Evolutionary conservation across 1,140 invertebrate genomes (phyloP), one percentile per base, ranked within the genome.

Genomic region (Hycleus cichorii): DNA sequence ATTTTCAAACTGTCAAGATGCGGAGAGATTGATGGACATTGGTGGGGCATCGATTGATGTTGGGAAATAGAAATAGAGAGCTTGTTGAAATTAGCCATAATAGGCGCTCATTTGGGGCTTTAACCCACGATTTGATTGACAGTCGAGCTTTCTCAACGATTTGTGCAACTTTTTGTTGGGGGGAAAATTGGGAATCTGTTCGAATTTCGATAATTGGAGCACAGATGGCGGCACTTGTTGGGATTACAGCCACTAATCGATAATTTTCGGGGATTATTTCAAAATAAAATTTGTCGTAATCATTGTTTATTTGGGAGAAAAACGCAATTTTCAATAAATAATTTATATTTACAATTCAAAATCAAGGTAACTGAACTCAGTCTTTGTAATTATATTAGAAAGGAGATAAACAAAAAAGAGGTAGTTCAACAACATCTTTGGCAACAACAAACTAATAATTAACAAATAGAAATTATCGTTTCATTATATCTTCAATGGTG

Each of bases 401-500:
- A 32, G 32, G 32, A 32, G 32, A 32, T 4, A 32, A 32, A 32
- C 39, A 11, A 60, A 64, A 49, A 12, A 58, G 52, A 60, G 58
- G 58, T 57, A 64, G 57, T 46, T 50, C 39, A 45, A 46, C 32
- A 51, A 51, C 43, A 63, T 63, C 63, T 65, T 60, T 64, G 60
- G 60, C 56, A 59, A 60, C 54, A 27, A 49, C 43, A 53, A 55
- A 47, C n/a, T 47, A 44, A 39, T 6, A 9, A 59, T 10, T 24
- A 52, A 8, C 52, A 47, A n/a, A 45, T 24, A 0, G 32, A 32
- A 5, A 49, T 66, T 84, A 88, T 77, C 86, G 82, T 71, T 82
- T 87, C 86, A 90, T 88, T 45, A 90, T 90, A 64, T 90, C 88
- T 64, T 88, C 88, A 73, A 90, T 90, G 62, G 81, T 86, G 74